Base-by-base conservation (phyloP, 2,888 invertebrate genomes). In the Mongoloraphidia duomilia region DNA sequence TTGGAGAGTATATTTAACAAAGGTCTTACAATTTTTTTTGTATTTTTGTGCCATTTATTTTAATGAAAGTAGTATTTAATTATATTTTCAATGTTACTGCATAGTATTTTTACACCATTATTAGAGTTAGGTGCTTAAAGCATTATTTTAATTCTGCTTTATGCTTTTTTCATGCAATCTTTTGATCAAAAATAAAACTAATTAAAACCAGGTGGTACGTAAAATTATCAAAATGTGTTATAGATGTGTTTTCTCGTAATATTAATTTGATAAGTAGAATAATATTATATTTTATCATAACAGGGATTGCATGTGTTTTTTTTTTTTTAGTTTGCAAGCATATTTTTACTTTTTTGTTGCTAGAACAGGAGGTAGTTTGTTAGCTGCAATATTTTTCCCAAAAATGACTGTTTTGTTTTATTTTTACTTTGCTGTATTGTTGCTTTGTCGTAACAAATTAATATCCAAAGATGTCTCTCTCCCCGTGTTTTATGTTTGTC, bases 121-220 rank as follows among this genome's bases (percentile, higher is more conserved):
- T 26, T 26, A 26, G 44, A 33, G 14, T 17, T 46, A 26, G 17
- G 41, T 34, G 11, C 17, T 41, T 34, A 42, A 33, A 17, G 35
- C 38, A 34, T 41, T 46, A 34, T 47, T 40, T 50, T 50, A 46
- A 42, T 47, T 42, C 33, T 42, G 48, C 48, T 52, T 53, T 53
- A 47, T 50, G 50, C 53, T 57, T 55, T 54, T 26, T 57, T 54
- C 55, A 56, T 55, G 55, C 55, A 54, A 46, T 55, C 55, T 53
- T 54, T 49, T 51, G 51, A 49, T 51, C 41, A 39, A 53, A 33
- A 40, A 47, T 34, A 47, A 26, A 34, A 26, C 34, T 38, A 13
- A 51, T 38, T 44, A 47, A 11, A 46, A 46, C 37, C 45, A 57
- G 55, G 55, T 54, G 56, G 55, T 56, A 57, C 50, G 56, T 56